Base-by-base conservation (phyloP, 2,113 vertebrate genomes). In the Acrocephalus kingi region DNA sequence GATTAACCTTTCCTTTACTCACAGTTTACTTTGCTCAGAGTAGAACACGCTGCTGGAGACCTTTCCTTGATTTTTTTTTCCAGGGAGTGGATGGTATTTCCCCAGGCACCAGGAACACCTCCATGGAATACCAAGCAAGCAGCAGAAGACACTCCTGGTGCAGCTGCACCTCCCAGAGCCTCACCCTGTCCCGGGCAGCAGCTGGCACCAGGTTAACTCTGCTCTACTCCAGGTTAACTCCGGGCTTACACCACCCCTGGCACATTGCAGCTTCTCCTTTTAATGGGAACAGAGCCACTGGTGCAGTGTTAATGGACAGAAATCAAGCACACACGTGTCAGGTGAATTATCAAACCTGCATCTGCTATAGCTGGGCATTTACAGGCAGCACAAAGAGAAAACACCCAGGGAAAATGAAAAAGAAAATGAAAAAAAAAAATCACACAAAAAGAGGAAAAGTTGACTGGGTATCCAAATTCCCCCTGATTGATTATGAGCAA, bases 1-100 rank as follows among this genome's bases (percentile, higher is more conserved):
- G 88, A 90, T 88, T 77, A 83, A 83, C 82, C 88, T 85, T 72
- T 62, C 23, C 66, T 79, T 69, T 91, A 28, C 92, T 76, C 82
- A 18, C 39, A 64, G 75, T 73, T 93, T 72, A 37, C 90, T 74
- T 55, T 66, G 69, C 85, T 79, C 2, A 5, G 62, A 87, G 67
- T 11, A 7, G 39, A 78, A n/a, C 54, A 10, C 0, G 3, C 71
- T 83, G 54, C 63, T 25, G 48, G 62, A 74, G 67, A 83, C 1
- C 2, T 43, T 83, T 23, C 41, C 28, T 68, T 9, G 35, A 1
- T 10, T 31, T 52, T 73, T 68, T 68, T 73, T 82, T 12, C 37
- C 48, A 21, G 55, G 84, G 24, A 45, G n/a, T 6, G 61, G 81
- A 41, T 87, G 84, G 71, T 69, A 62, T 95, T 94, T 94, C 90